phyloP scores from a whole-genome alignment of 2,888 invertebrate species.

The Bombyx huttoni region DNA sequence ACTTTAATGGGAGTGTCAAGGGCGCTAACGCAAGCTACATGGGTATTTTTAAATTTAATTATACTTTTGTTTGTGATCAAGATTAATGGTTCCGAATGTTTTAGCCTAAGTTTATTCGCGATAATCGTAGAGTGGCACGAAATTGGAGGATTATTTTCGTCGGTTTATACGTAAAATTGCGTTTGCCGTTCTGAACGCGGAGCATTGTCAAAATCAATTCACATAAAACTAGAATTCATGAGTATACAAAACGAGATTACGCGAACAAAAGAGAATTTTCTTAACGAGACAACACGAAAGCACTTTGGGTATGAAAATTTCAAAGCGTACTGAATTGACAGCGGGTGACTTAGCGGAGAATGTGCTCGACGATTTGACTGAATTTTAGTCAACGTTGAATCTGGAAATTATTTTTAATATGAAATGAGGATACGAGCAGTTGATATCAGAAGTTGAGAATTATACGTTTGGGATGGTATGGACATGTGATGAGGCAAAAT shows the following conservation, averaged over 20 bases:
- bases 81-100: too few relatives aligned
- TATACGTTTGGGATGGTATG: too few relatives aligned
- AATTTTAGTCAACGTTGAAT: not conserved
- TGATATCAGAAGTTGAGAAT: too few relatives aligned
- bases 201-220: not conserved
- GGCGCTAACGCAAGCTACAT: too few relatives aligned
- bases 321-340: constrained; percentile 40
- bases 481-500: too few relatives aligned
- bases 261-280: constrained; percentile 25
- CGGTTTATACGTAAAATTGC: too few relatives aligned
- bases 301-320: constrained; percentile 58
- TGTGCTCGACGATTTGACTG: constrained; percentile 46
- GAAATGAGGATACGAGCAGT: too few relatives aligned
- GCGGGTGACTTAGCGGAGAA: constrained; percentile 42
- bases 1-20: constrained; percentile 7
- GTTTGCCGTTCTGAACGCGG: not conserved
- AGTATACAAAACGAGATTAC: constrained; percentile 9
- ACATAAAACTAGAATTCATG: constrained; percentile 8
- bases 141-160: too few relatives aligned
- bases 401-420: not conserved
- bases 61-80: too few relatives aligned
- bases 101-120: too few relatives aligned
- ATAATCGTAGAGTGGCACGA: too few relatives aligned
- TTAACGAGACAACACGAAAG: constrained; percentile 34
- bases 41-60: too few relatives aligned